phyloP scores from a whole-genome alignment of 2,888 invertebrate species.

The Tenthredo notha region DNA sequence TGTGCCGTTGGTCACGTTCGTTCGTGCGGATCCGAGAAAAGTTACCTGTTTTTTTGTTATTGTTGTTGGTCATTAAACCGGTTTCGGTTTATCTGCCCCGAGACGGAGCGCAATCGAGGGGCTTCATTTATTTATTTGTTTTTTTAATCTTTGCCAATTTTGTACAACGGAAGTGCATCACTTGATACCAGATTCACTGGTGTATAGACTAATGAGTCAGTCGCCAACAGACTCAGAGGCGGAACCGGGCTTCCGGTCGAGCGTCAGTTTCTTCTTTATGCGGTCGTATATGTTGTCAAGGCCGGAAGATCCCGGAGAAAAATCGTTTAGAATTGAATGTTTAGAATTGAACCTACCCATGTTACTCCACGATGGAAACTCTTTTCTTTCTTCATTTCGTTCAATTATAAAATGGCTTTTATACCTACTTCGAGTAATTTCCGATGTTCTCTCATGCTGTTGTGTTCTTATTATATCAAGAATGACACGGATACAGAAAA shows the following conservation, averaged over 20 bases:
- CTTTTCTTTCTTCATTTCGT: no score
- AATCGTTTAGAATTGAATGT: background rate
- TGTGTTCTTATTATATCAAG: no score
- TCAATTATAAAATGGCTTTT: no score
- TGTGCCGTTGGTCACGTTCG: background rate
- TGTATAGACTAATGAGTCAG: constrained; percentile 20
- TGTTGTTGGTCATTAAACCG: constrained; percentile 16
- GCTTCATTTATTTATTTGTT: background rate
- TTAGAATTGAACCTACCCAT: background rate
- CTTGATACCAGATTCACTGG: background rate
- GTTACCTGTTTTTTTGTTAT: background rate
- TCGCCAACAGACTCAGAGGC: background rate
- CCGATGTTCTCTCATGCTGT: no score
- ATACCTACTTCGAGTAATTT: no score
- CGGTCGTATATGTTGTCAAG: background rate
- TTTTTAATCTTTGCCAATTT: background rate
- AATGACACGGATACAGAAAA: no score
- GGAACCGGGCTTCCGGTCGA: constrained; percentile 16
- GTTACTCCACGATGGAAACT: no score
- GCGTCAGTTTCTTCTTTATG: constrained; percentile 10
- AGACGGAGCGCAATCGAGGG: background rate
- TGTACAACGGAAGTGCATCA: constrained; percentile 6
- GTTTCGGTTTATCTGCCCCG: background rate
- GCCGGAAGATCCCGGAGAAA: constrained; percentile 1
- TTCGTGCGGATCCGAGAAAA: background rate